A percentile compares a stretch with the other conserved stretches of the same genome.
phyloP scores from a whole-genome alignment of 2,888 invertebrate species.

The Toxonevra muliebris region DNA sequence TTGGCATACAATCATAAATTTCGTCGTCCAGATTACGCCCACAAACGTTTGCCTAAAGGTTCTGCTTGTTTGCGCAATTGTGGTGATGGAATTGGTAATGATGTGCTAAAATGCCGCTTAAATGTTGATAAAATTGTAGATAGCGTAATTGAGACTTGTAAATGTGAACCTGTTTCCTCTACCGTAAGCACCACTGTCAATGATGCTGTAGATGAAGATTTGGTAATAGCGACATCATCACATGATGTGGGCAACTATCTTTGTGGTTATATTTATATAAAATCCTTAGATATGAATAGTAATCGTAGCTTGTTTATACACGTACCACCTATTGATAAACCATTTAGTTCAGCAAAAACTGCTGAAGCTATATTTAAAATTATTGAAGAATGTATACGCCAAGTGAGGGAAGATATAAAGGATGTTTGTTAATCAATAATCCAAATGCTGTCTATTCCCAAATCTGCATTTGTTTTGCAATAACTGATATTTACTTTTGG shows the following conservation, averaged over 20 bases:
- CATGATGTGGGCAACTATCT: constrained; percentile 70
- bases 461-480: too few species aligned
- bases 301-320: constrained; percentile 77
- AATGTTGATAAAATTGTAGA: constrained; percentile 65
- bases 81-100: constrained; percentile 42
- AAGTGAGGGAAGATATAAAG: constrained; percentile 29
- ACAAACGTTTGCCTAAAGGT: constrained; percentile 47
- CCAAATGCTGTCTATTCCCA: too few species aligned
- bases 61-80: constrained; percentile 47
- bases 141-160: constrained; percentile 50
- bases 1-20: constrained; percentile 62
- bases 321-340: constrained; percentile 74
- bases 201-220: not conserved
- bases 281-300: constrained; percentile 72
- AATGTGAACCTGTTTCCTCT: constrained; percentile 39
- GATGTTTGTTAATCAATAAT: too few species aligned
- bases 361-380: constrained; percentile 66
- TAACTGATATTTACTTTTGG: too few species aligned
- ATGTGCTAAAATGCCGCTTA: constrained; percentile 52
- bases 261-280: constrained; percentile 81
- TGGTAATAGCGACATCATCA: constrained; percentile 45
- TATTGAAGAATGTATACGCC: constrained; percentile 58
- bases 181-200: constrained; percentile 13
- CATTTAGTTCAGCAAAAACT: constrained; percentile 70
- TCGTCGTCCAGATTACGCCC: constrained; percentile 55